Conservation (phyloP, 2,797 vertebrate genomes). For the Salarias fasciatus region DNA sequence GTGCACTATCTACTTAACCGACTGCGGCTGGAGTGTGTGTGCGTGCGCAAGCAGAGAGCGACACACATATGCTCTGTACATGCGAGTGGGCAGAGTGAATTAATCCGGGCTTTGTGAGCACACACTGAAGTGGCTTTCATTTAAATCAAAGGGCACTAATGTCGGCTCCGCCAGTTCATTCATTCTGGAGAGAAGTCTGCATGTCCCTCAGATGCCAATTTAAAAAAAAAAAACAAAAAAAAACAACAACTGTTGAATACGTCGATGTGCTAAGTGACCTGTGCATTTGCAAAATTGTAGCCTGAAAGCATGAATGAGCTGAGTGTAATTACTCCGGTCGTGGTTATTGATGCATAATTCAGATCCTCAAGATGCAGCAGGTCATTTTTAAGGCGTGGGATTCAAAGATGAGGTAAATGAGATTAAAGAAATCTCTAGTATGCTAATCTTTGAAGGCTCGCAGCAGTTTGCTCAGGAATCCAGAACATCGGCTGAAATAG, state of each 20-base stretch:
- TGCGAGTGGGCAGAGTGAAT: slow-evolving; percentile 14
- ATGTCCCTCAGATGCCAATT: slow-evolving; percentile 18
- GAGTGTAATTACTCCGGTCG: slow-evolving; percentile 26
- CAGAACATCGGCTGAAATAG: too few relatives aligned
- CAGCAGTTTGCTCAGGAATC: too few relatives aligned
- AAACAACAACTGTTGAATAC: slow-evolving; percentile 7
- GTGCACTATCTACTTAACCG: slow-evolving; percentile 57
- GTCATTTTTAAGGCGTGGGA: background rate
- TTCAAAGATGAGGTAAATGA: background rate
- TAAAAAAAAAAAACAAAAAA: background rate
- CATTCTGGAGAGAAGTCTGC: slow-evolving; percentile 1
- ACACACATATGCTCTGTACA: slow-evolving; percentile 12
- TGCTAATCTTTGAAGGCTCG: too few relatives aligned
- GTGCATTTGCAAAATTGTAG: slow-evolving; percentile 31
- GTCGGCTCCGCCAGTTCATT: slow-evolving; percentile 29
- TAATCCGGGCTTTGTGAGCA: slow-evolving; percentile 21
- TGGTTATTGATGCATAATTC: slow-evolving; percentile 44
- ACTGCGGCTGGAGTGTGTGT: slow-evolving; percentile 12
- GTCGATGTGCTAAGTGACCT: slow-evolving; percentile 41
- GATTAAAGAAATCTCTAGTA: slow-evolving; percentile 1
- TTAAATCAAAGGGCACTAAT: slow-evolving; percentile 32
- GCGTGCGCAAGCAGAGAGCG: background rate
- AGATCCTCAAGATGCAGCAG: slow-evolving; percentile 20
- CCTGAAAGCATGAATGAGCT: slow-evolving; percentile 37
- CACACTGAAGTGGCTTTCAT: slow-evolving; percentile 21